phyloP scores from a whole-genome alignment of 2,113 vertebrate genomes.

The Miniopterus natalensis region DNA sequence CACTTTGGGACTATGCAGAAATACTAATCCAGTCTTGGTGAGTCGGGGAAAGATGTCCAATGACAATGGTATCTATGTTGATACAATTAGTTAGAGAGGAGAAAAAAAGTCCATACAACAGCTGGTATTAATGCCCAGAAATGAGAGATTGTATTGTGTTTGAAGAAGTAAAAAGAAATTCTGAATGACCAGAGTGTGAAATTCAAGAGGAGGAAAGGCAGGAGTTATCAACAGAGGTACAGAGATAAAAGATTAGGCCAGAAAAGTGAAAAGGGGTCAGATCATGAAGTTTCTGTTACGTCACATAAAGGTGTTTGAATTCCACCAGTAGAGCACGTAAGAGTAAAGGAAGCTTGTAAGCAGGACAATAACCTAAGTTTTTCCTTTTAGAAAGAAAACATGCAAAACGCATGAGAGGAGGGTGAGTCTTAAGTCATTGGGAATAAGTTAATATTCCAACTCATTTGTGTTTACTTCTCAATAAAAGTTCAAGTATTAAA shows the following conservation, averaged over 20 bases:
- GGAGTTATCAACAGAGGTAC: background rate
- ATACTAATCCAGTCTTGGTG: too few species aligned
- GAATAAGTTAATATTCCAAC: background rate
- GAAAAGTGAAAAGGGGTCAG: background rate
- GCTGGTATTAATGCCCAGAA: background rate
- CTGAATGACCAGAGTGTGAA: background rate
- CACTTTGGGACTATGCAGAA: background rate
- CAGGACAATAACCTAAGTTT: background rate
- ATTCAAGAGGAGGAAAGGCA: background rate
- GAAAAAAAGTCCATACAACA: background rate
- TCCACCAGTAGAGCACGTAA: background rate
- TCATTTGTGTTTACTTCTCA: background rate
- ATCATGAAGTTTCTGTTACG: background rate
- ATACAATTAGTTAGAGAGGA: background rate
- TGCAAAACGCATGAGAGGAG: background rate
- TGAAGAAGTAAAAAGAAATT: background rate
- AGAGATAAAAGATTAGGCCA: background rate
- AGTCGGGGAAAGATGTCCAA: background rate
- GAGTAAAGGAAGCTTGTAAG: background rate
- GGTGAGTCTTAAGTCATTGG: background rate
- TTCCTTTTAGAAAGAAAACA: background rate
- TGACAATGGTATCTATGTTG: background rate
- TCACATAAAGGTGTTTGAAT: background rate
- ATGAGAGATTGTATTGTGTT: background rate
- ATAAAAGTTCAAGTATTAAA: constrained; percentile 56